Conservation (phyloP, 2,113 vertebrate species). For the Datnioides undecimradiatus region DNA sequence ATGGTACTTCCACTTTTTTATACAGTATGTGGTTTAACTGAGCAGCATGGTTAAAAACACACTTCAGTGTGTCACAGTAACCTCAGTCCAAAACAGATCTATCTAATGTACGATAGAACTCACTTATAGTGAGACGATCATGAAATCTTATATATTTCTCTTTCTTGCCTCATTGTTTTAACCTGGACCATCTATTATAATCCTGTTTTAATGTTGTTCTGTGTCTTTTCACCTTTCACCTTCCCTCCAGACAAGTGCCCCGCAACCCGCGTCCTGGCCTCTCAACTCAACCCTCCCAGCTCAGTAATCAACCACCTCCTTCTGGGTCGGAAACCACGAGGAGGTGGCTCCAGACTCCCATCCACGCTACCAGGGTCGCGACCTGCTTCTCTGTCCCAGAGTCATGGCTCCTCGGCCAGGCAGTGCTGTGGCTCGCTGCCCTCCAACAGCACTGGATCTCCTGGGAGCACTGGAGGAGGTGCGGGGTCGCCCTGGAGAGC, state of each 20-base stretch:
- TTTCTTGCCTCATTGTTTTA: too few species aligned
- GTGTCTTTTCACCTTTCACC: neutral
- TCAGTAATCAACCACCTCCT: constrained; percentile 97
- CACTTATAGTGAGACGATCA: too few species aligned
- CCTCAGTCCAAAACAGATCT: neutral
- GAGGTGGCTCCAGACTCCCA: constrained; percentile 40
- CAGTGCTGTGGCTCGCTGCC: constrained; percentile 39
- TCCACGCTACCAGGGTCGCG: constrained; percentile 61
- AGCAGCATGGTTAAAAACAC: neutral
- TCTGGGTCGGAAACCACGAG: constrained; percentile 90
- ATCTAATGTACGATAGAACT: neutral
- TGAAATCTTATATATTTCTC: too few species aligned
- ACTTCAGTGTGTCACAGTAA: neutral
- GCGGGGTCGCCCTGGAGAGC: constrained; percentile 92
- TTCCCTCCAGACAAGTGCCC: constrained; percentile 91
- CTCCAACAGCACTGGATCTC: constrained; percentile 62
- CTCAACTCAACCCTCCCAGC: constrained; percentile 92
- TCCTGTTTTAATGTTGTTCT: constrained; percentile 7
- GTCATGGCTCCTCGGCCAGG: constrained; percentile 48
- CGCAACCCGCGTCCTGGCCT: constrained; percentile 91
- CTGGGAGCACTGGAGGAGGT: constrained; percentile 78
- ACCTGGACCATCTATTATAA: neutral
- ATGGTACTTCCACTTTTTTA: too few species aligned
- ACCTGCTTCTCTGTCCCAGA: constrained; percentile 76
- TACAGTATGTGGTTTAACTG: too few species aligned